Conservation (phyloP, 2,113 vertebrate species). For the Macroglossus sobrinus region DNA sequence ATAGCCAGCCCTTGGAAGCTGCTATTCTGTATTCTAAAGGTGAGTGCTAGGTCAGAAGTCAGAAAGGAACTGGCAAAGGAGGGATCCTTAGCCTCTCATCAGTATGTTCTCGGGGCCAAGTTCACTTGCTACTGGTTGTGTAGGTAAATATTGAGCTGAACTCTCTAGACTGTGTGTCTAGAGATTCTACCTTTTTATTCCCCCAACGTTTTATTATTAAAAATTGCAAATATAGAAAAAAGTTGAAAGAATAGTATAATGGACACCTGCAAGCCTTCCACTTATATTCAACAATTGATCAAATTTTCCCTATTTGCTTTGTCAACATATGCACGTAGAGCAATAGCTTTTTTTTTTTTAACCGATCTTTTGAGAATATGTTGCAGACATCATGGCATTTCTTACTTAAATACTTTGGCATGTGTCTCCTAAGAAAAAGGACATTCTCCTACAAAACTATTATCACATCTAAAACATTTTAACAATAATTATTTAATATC, state of each 20-base stretch:
- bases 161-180: not conserved
- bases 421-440: not conserved
- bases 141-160: not conserved
- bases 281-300: not conserved
- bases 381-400: not conserved
- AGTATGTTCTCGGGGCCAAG: too few species aligned
- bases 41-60: not conserved
- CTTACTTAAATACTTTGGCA: not conserved
- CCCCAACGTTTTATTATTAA: not conserved
- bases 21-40: too few species aligned
- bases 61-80: fast-evolving
- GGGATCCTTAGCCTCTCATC: not conserved
- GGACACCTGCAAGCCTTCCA: not conserved
- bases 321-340: not conserved
- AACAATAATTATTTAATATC: not conserved
- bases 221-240: not conserved
- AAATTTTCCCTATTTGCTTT: not conserved
- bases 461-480: not conserved
- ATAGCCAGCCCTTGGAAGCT: not conserved
- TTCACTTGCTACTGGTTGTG: too few species aligned
- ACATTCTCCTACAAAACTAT: not conserved
- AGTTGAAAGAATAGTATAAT: not conserved
- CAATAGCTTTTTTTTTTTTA: not conserved
- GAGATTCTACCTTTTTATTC: not conserved
- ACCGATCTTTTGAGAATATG: not conserved